phyloP scores from a whole-genome alignment of 35 echinoderm and acorn worm species.

The Apostichopus japonicus region DNA sequence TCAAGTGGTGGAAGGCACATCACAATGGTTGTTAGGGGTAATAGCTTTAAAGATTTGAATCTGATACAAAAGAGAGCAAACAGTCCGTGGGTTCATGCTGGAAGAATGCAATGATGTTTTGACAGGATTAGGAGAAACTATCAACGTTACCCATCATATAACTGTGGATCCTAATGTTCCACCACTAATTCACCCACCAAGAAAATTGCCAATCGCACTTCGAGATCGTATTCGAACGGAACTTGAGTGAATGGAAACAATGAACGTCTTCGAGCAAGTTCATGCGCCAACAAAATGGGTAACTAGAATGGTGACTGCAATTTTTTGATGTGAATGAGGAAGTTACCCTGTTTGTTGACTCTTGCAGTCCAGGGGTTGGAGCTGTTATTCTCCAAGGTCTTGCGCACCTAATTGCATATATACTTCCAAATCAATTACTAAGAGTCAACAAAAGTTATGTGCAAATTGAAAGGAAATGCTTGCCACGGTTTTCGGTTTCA shows the following conservation, averaged over 20 bases:
- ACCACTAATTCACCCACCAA: not conserved
- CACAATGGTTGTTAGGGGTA: not conserved
- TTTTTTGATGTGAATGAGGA: slow-evolving; percentile 21
- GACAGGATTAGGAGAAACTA: not conserved
- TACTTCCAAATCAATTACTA: slow-evolving; percentile 16
- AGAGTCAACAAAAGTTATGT: slow-evolving; percentile 33
- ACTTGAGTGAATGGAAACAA: not conserved
- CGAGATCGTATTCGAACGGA: not conserved
- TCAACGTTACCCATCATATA: not conserved
- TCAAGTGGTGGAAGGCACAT: not conserved
- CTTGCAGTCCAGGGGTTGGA: slow-evolving; percentile 1
- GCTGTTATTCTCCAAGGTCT: slow-evolving; percentile 42
- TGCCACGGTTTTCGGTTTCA: slow-evolving; percentile 39
- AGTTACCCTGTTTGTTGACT: slow-evolving; percentile 30
- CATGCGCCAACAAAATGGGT: slow-evolving; percentile 37
- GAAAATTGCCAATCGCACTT: slow-evolving; percentile 9
- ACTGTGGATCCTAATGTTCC: not conserved
- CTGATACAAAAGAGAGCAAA: not conserved
- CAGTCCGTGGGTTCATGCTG: not conserved
- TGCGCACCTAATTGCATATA: slow-evolving; percentile 33
- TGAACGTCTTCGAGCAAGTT: slow-evolving; percentile 28
- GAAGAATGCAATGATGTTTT: not conserved
- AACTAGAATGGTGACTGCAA: slow-evolving; percentile 18
- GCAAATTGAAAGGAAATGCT: slow-evolving; percentile 57
- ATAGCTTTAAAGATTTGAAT: not conserved